Evolutionary conservation across 2,888 invertebrate genomes (phyloP).

Genomic region (Camponotus fellah): DNA sequence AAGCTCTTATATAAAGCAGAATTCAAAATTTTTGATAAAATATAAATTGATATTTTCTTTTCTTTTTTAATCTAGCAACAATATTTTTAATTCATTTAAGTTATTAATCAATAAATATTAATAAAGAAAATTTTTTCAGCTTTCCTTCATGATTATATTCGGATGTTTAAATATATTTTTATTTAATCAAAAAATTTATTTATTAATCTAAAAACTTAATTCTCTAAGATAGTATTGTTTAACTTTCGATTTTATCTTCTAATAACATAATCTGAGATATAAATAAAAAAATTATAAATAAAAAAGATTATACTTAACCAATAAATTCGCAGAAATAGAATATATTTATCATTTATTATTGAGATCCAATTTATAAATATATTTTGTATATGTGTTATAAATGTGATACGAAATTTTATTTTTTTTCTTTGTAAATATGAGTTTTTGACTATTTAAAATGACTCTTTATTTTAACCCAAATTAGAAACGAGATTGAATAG

Average conservation of each 20-base stretch:
- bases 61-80: background rate
- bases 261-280: background rate
- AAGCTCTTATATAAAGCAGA: background rate
- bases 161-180: background rate
- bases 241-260: background rate
- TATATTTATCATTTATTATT: background rate
- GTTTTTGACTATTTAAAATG: background rate
- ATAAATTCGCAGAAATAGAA: background rate
- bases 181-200: background rate
- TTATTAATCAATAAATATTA: background rate
- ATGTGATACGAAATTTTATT: background rate
- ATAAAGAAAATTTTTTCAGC: background rate
- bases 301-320: background rate
- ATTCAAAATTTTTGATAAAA: background rate
- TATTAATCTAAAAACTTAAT: background rate
- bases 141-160: background rate
- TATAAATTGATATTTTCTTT: background rate
- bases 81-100: background rate
- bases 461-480: background rate
- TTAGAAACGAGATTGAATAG: background rate
- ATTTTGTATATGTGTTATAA: too few relatives aligned
- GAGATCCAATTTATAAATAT: background rate
- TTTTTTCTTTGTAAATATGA: background rate
- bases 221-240: background rate
- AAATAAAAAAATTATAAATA: constrained; percentile 21